These are phyloP conservation scores for Epinephelus fuscoguttatus DNA, from an alignment of 2,113 vertebrate genomes.

Conservation along the genomic window DNA sequence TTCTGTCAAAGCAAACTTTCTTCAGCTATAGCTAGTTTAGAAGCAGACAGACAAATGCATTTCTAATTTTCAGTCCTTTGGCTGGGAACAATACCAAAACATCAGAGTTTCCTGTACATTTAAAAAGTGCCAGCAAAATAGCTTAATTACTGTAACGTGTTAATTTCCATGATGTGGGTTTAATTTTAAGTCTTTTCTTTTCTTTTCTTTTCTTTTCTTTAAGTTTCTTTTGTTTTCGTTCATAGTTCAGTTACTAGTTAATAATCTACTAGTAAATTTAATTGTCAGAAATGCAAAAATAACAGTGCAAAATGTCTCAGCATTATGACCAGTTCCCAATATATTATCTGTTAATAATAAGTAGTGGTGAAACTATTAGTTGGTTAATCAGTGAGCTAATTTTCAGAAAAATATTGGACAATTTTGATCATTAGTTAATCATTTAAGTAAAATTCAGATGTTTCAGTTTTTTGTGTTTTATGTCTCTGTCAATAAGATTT, in stretches of 20 bases:
- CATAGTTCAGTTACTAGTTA: background rate
- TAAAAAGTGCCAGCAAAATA: background rate
- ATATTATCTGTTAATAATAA: background rate
- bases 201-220: no score
- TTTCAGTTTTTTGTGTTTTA: no score
- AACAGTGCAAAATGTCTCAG: background rate
- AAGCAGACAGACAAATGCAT: background rate
- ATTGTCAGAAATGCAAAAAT: background rate
- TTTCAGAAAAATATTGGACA: no score
- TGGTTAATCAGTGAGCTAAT: no score
- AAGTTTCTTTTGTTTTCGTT: no score
- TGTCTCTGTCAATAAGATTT: no score
- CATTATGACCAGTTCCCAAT: background rate
- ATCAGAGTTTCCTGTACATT: background rate
- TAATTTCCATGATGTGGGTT: no score
- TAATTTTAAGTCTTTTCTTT: no score
- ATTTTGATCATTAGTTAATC: no score
- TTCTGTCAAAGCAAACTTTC: background rate
- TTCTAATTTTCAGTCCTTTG: background rate
- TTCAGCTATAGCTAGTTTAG: background rate
- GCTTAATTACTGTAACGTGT: no score
- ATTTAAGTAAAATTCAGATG: no score
- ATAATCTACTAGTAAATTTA: background rate
- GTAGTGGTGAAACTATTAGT: no score
- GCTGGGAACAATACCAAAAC: background rate